phyloP scores from a whole-genome alignment of 2,113 vertebrate genomes.

The Datnioides undecimradiatus region DNA sequence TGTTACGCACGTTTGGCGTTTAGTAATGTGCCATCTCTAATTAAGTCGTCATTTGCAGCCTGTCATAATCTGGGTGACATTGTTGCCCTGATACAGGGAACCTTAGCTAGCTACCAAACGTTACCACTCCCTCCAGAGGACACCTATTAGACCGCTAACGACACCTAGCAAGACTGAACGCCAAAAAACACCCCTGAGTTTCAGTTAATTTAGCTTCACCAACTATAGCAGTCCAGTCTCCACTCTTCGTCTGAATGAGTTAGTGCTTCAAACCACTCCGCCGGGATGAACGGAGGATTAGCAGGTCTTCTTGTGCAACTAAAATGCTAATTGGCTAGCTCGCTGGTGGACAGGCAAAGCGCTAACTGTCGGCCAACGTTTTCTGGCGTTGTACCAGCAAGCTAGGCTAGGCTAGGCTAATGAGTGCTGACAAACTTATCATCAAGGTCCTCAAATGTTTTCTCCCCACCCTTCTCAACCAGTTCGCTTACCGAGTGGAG shows the following conservation, averaged over 20 bases:
- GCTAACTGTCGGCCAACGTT: conserved; percentile 56
- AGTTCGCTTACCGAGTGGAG: conserved; percentile 56
- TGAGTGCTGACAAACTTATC: conserved; percentile 76
- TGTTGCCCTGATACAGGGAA: conserved; percentile 53
- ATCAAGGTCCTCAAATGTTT: conserved; percentile 47
- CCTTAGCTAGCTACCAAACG: conserved; percentile 50
- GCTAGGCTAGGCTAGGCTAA: conserved; percentile 72
- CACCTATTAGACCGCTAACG: conserved; percentile 42
- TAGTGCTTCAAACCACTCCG: conserved; percentile 11
- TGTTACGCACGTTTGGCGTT: neutral
- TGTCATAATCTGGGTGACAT: conserved; percentile 30
- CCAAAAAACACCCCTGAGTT: conserved; percentile 40
- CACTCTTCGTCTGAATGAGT: neutral
- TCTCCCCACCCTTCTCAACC: conserved; percentile 47
- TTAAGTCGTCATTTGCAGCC: neutral
- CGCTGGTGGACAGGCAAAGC: conserved; percentile 52
- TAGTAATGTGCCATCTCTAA: conserved; percentile 12
- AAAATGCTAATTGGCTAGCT: conserved; percentile 73
- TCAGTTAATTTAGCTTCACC: neutral
- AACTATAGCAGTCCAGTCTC: conserved; percentile 7
- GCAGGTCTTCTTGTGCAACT: conserved; percentile 55
- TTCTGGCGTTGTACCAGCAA: conserved; percentile 63
- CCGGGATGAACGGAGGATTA: conserved; percentile 53
- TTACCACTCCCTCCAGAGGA: conserved; percentile 68
- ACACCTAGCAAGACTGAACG: conserved; percentile 36